Conservation (phyloP, 2,113 vertebrate species). For the Perca flavescens region DNA sequence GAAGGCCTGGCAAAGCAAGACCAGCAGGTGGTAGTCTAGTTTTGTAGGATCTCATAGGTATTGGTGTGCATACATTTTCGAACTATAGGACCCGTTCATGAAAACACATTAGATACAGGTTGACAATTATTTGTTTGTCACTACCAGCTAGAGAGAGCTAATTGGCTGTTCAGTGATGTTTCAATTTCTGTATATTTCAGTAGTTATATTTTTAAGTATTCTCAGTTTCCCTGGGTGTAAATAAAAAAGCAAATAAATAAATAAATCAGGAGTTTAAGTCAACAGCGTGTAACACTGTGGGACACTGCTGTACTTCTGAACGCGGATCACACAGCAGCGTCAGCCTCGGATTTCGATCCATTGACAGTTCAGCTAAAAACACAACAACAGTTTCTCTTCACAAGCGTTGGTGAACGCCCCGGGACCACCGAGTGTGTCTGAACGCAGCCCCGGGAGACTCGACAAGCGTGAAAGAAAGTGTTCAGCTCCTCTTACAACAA, state of each 20-base stretch:
- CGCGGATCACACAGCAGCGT: constrained; percentile 39
- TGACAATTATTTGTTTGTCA: background rate
- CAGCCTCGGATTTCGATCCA: constrained; percentile 28
- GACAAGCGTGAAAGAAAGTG: constrained; percentile 22
- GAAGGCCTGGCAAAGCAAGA: no score
- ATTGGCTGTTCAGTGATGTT: background rate
- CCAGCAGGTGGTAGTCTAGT: no score
- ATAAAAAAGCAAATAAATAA: background rate
- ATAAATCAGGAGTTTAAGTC: constrained; percentile 30
- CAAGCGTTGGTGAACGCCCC: constrained; percentile 25
- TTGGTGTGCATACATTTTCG: no score
- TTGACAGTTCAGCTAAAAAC: constrained; percentile 26
- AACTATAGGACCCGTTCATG: no score
- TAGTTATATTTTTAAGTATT: constrained; percentile 1
- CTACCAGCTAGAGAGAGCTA: background rate
- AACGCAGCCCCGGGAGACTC: constrained; percentile 36
- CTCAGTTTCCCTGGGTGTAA: background rate
- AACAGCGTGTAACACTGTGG: constrained; percentile 35
- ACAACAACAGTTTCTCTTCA: constrained; percentile 29
- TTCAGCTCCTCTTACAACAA: constrained; percentile 48
- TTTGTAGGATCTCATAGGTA: no score
- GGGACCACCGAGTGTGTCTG: constrained; percentile 26
- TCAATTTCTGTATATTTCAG: background rate
- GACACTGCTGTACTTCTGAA: constrained; percentile 27
- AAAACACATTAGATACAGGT: background rate